Evolutionary conservation across 2,888 invertebrate species (phyloP).

Genomic region (Plebejus argus): DNA sequence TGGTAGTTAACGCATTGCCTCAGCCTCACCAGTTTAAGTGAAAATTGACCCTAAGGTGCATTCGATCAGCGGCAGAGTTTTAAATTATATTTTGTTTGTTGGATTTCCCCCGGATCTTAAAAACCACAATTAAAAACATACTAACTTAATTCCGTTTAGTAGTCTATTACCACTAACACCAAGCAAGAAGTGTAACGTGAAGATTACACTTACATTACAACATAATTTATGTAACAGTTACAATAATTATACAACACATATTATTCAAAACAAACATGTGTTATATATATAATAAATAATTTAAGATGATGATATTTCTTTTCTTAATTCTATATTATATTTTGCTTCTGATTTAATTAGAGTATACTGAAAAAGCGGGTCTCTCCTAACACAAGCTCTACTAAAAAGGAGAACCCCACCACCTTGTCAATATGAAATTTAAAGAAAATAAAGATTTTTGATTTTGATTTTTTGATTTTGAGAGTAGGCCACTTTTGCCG

Average conservation of each 20-base stretch:
- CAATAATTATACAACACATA: slow-evolving; percentile 1
- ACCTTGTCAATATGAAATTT: too few species aligned
- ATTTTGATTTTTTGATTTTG: too few species aligned
- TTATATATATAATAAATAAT: background rate
- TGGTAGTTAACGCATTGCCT: too few species aligned
- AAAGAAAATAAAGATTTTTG: too few species aligned
- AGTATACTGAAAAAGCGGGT: too few species aligned
- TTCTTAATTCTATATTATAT: background rate
- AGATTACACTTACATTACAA: slow-evolving; percentile 7
- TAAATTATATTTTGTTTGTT: too few species aligned
- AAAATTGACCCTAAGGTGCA: too few species aligned
- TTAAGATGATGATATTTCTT: background rate
- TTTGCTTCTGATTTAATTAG: background rate
- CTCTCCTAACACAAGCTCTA: too few species aligned
- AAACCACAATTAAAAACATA: background rate
- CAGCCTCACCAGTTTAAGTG: too few species aligned
- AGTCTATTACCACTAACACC: background rate
- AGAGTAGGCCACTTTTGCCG: too few species aligned
- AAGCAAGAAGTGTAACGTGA: background rate
- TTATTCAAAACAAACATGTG: background rate
- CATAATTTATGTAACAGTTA: background rate
- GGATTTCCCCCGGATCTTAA: background rate
- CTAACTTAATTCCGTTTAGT: slow-evolving; percentile 15
- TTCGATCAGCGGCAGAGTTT: too few species aligned
- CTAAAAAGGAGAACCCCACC: too few species aligned